phyloP scores from a whole-genome alignment of 2,888 invertebrate genomes.

The Meteorus colon region DNA sequence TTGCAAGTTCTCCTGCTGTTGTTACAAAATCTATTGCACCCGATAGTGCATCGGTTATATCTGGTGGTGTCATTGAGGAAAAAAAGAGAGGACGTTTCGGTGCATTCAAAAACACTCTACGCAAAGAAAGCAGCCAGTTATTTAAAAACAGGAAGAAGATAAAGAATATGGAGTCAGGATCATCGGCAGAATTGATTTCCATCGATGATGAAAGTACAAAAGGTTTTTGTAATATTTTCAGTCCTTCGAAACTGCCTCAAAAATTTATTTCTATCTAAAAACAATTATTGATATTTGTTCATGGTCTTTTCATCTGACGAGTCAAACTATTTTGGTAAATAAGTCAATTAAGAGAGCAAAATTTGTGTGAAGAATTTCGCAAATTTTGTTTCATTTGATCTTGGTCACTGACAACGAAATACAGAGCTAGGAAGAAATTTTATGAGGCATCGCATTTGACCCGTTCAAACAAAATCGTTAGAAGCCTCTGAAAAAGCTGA shows the following conservation, averaged over 20 bases:
- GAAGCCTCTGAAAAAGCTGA: constrained; percentile 39
- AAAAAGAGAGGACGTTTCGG: constrained; percentile 63
- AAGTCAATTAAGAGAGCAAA: no score
- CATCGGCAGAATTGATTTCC: constrained; percentile 51
- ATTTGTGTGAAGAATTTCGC: no score
- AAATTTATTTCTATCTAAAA: not conserved
- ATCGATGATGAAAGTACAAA: constrained; percentile 49
- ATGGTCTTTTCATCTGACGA: no score
- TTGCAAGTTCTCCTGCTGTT: constrained; percentile 48
- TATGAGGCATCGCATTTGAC: not conserved
- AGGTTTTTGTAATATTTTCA: constrained; percentile 48
- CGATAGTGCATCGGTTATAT: not conserved
- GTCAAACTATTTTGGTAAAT: no score
- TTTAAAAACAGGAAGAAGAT: constrained; percentile 64
- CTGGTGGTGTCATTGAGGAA: constrained; percentile 45
- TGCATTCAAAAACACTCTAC: constrained; percentile 62
- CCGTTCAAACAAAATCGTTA: constrained; percentile 40
- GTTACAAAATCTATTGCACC: not conserved
- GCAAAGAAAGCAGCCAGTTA: constrained; percentile 60
- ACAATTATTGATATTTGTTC: not conserved
- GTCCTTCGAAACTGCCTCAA: not conserved
- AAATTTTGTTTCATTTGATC: no score
- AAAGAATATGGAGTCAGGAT: constrained; percentile 50
- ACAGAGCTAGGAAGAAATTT: not conserved
- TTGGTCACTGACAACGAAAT: not conserved